Conservation (phyloP, 2,888 invertebrate species). For the Scaptomyza reducta region DNA sequence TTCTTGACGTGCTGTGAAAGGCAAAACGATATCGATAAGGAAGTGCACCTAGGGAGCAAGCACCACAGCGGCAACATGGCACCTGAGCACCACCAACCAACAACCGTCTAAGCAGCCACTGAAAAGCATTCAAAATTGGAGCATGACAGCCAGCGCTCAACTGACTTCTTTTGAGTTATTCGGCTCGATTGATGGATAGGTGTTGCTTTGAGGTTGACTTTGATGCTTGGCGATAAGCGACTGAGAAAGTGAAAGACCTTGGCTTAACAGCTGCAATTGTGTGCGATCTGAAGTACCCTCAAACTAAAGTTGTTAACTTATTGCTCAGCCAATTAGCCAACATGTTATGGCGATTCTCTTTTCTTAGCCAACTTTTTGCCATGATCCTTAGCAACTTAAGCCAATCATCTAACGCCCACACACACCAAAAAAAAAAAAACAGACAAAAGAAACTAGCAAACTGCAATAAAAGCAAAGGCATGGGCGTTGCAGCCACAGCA, state of each 20-base stretch:
- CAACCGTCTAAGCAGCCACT: slow-evolving; percentile 55
- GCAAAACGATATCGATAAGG: slow-evolving; percentile 28
- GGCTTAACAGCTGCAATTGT: slow-evolving; percentile 4
- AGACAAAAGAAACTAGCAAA: neutral
- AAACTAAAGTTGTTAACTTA: slow-evolving; percentile 8
- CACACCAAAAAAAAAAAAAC: neutral
- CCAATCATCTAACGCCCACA: slow-evolving; percentile 36
- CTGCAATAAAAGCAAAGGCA: slow-evolving; percentile 9
- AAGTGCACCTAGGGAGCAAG: slow-evolving; percentile 22
- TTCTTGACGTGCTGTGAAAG: slow-evolving; percentile 34
- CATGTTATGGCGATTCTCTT: slow-evolving; percentile 10
- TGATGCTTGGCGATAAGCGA: slow-evolving; percentile 25
- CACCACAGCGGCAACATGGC: slow-evolving; percentile 6
- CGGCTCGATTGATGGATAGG: slow-evolving; percentile 60
- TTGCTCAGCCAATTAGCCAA: slow-evolving; percentile 32
- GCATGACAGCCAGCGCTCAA: slow-evolving; percentile 54
- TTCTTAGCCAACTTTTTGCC: no score
- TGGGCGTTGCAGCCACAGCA: slow-evolving; percentile 42
- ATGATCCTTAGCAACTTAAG: slow-evolving; percentile 30
- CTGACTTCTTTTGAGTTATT: slow-evolving; percentile 23
- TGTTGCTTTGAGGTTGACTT: slow-evolving; percentile 50
- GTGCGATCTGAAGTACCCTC: neutral
- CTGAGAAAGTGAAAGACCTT: slow-evolving; percentile 12
- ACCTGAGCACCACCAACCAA: neutral
- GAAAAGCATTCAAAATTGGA: slow-evolving; percentile 74